Conservation (phyloP, 2,888 invertebrate genomes). For the Erebia ligea region DNA sequence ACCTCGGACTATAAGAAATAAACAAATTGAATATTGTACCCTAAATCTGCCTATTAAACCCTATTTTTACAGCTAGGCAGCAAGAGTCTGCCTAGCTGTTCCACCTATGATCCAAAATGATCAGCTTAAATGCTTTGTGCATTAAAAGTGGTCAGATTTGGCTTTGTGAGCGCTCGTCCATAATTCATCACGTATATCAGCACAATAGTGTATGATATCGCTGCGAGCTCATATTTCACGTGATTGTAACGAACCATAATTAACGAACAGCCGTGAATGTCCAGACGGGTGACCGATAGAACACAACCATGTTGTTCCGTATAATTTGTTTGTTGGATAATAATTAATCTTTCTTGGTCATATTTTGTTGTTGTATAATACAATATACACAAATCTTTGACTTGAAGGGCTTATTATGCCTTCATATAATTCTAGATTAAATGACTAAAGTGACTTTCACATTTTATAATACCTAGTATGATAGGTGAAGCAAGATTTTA, state of each 20-base stretch:
- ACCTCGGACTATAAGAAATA: no score
- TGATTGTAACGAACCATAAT: conserved; percentile 20
- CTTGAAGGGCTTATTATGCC: no score
- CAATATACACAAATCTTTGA: no score
- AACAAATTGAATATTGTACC: no score
- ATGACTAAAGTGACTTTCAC: no score
- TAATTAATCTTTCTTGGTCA: neutral
- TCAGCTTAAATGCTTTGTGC: conserved; percentile 6
- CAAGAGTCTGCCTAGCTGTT: neutral
- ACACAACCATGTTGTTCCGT: neutral
- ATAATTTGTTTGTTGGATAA: neutral
- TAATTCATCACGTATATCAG: conserved; percentile 22
- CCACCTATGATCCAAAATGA: neutral
- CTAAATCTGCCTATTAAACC: no score
- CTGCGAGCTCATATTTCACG: conserved; percentile 22
- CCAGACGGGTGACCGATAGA: conserved; percentile 15
- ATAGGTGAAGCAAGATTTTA: no score
- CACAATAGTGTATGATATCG: conserved; percentile 19
- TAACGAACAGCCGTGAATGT: conserved; percentile 18
- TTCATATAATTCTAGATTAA: no score
- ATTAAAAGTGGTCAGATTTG: conserved; percentile 14
- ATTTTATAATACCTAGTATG: no score
- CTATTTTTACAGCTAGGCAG: no score
- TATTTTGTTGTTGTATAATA: no score
- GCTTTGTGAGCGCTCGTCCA: conserved; percentile 18